Conservation (phyloP, 1,140 invertebrate species). For the Babylonia areolata region DNA sequence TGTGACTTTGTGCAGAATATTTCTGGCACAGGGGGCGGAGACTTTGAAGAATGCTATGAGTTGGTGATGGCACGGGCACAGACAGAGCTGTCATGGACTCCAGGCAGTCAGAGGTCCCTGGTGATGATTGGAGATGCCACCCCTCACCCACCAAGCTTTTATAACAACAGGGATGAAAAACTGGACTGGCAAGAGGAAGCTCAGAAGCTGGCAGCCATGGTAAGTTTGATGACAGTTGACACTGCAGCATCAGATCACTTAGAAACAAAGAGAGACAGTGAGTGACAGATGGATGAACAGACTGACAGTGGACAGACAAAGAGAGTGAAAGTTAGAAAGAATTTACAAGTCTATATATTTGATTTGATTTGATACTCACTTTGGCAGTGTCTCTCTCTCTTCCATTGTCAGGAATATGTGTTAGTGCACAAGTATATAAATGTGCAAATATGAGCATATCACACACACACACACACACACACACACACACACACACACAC, state of each 20-base stretch:
- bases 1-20: constrained; percentile 59
- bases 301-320: background rate
- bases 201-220: constrained; percentile 36
- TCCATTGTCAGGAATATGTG: too few species aligned
- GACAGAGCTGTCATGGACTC: constrained; percentile 65
- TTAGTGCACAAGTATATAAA: too few species aligned
- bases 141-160: constrained; percentile 60
- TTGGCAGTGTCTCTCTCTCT: too few species aligned
- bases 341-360: too few species aligned
- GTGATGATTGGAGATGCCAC: constrained; percentile 68
- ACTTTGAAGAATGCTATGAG: constrained; percentile 65
- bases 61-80: constrained; percentile 63
- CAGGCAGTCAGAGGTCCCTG: constrained; percentile 61
- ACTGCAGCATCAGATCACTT: too few species aligned
- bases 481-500: background rate
- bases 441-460: too few species aligned
- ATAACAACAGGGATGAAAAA: constrained; percentile 36
- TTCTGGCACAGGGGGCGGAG: constrained; percentile 52
- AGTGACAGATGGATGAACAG: too few species aligned
- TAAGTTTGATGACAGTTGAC: constrained; percentile 30
- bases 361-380: too few species aligned
- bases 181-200: constrained; percentile 66
- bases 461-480: too few species aligned
- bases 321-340: background rate
- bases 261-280: background rate